A percentile compares a stretch with the other conserved stretches of the same genome.
Conservation (phyloP, 2,113 vertebrate species). For the Gambusia affinis region DNA sequence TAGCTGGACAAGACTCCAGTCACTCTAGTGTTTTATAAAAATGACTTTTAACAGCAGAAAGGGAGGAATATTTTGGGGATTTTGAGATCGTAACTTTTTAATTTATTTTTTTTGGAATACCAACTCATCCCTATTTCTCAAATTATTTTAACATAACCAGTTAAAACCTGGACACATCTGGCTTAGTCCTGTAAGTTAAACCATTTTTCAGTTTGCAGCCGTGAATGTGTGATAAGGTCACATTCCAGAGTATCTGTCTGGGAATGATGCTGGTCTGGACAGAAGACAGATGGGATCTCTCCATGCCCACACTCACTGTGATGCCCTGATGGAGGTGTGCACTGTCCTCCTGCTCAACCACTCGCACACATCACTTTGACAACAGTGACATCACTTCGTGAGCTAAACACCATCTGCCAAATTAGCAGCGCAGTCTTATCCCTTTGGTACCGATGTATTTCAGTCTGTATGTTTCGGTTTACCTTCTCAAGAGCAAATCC, state of each 20-base stretch:
- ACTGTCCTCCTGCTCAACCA: slow-evolving; percentile 3
- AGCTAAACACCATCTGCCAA: slow-evolving; percentile 47
- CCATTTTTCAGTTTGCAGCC: background rate
- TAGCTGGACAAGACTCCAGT: background rate
- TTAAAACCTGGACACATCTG: background rate
- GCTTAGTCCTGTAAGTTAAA: background rate
- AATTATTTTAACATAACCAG: background rate
- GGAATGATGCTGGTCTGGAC: slow-evolving; percentile 43
- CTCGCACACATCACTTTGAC: slow-evolving; percentile 12
- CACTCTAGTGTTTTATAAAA: background rate
- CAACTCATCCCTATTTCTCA: background rate
- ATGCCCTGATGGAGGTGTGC: slow-evolving; percentile 29
- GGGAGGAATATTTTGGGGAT: background rate
- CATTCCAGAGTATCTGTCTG: slow-evolving; percentile 55
- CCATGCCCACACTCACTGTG: slow-evolving; percentile 46
- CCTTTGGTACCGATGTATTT: slow-evolving; percentile 8
- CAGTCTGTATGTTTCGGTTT: slow-evolving; percentile 23
- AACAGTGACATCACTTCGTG: slow-evolving; percentile 42
- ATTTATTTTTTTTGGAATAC: background rate
- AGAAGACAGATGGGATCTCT: slow-evolving; percentile 70
- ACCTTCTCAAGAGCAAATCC: slow-evolving; percentile 47
- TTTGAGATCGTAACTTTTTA: background rate
- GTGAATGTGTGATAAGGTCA: slow-evolving; percentile 43
- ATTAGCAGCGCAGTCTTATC: slow-evolving; percentile 13
- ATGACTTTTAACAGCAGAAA: background rate